phyloP scores from a whole-genome alignment of 1,140 invertebrate genomes.

The Procambarus virginalis region DNA sequence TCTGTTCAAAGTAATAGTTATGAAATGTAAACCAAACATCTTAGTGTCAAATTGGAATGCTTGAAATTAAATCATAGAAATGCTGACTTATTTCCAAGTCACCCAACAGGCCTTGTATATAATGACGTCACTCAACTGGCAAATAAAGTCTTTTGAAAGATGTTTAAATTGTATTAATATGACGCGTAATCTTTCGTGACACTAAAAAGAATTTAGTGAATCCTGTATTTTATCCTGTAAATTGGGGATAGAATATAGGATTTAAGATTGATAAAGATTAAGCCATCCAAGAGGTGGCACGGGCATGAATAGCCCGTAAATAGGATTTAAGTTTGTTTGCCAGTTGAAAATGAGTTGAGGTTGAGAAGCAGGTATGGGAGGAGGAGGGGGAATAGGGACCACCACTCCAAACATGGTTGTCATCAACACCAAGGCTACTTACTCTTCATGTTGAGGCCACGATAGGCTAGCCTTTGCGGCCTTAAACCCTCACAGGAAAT shows the following conservation, averaged over 20 bases:
- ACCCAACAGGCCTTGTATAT: background rate
- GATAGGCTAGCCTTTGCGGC: slow-evolving; percentile 18
- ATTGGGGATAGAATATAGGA: too few relatives aligned
- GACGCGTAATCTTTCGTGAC: too few relatives aligned
- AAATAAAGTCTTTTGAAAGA: background rate
- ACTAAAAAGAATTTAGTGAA: too few relatives aligned
- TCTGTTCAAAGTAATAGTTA: background rate
- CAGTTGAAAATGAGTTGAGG: background rate
- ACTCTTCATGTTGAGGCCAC: slow-evolving; percentile 26
- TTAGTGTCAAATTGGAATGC: slow-evolving; percentile 5
- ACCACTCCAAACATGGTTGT: slow-evolving; percentile 14
- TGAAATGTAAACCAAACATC: slow-evolving; percentile 3
- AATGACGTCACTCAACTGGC: slow-evolving; percentile 20
- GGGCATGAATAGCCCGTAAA: too few relatives aligned
- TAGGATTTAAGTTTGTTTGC: background rate
- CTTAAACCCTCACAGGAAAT: slow-evolving; percentile 12
- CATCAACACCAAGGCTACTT: slow-evolving; percentile 17
- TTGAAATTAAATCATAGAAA: slow-evolving; percentile 7
- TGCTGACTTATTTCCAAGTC: slow-evolving; percentile 7
- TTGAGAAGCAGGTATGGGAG: background rate
- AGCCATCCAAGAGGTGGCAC: too few relatives aligned
- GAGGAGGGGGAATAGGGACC: background rate
- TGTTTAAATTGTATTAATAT: too few relatives aligned
- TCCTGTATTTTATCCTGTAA: too few relatives aligned
- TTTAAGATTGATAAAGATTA: too few relatives aligned